These are phyloP conservation scores for Riptortus pedestris DNA, from an alignment of 1,140 invertebrate species.

Conservation along the genomic window DNA sequence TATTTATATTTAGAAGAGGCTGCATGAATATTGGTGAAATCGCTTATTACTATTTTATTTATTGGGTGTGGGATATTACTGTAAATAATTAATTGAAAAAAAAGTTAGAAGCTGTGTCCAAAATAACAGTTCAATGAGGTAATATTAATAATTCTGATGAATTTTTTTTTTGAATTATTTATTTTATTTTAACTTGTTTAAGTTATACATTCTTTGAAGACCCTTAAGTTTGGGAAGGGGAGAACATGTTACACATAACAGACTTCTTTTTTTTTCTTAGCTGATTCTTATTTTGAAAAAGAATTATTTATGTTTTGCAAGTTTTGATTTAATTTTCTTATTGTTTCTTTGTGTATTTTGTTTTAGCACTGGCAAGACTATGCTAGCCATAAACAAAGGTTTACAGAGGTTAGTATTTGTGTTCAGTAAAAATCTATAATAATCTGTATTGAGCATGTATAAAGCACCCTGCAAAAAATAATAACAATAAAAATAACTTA, in stretches of 20 bases:
- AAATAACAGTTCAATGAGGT: too few species aligned
- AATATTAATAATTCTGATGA: not conserved
- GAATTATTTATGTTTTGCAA: constrained; percentile 11
- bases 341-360: constrained; percentile 38
- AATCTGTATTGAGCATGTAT: constrained; percentile 16
- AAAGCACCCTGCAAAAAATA: constrained; percentile 3
- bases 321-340: constrained; percentile 13
- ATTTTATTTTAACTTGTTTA: not conserved
- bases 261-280: constrained; percentile 24
- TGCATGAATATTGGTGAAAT: constrained; percentile 8
- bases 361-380: constrained; percentile 65
- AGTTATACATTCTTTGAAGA: too few species aligned
- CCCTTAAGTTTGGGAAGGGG: too few species aligned
- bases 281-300: constrained; percentile 18
- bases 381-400: constrained; percentile 81
- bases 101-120: too few species aligned
- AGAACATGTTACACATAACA: too few species aligned
- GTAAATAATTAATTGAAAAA: too few species aligned
- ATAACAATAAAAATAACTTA: too few species aligned
- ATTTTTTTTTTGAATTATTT: not conserved
- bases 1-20: not conserved
- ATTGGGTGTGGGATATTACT: constrained; percentile 1
- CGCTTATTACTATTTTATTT: not conserved
- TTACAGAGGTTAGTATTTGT: constrained; percentile 66
- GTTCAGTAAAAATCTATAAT: constrained; percentile 14